phyloP scores from a whole-genome alignment of 2,888 invertebrate genomes.

The Xestoiulus laeticollis region DNA sequence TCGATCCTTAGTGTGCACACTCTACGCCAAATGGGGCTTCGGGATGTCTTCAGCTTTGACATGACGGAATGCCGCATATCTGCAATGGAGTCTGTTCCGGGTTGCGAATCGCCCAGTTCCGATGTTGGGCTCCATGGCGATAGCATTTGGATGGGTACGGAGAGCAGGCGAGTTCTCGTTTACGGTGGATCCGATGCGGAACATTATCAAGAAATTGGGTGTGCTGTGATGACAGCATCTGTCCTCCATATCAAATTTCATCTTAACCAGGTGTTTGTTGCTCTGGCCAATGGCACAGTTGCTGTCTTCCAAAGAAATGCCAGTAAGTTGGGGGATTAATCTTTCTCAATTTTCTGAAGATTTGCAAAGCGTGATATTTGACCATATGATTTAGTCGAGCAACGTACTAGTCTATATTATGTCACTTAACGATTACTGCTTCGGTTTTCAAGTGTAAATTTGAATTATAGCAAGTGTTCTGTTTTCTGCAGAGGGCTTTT shows the following conservation, averaged over 20 bases:
- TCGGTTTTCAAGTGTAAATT: neutral
- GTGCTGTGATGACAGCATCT: constrained; percentile 60
- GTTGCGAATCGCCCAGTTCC: constrained; percentile 61
- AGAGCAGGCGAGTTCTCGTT: constrained; percentile 71
- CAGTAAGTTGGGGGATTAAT: constrained; percentile 58
- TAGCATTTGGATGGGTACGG: constrained; percentile 91
- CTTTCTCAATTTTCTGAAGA: neutral
- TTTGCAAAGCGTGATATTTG: too few relatives aligned
- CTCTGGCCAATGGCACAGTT: constrained; percentile 79
- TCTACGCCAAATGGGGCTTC: constrained; percentile 53
- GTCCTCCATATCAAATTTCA: constrained; percentile 83
- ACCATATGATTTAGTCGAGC: too few relatives aligned
- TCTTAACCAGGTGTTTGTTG: constrained; percentile 89
- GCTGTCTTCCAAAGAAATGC: constrained; percentile 75
- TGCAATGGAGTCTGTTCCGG: constrained; percentile 85
- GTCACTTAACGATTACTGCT: too few relatives aligned
- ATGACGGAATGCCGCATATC: constrained; percentile 78
- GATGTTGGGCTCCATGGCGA: constrained; percentile 60
- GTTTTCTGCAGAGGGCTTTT: constrained; percentile 61
- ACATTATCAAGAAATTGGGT: constrained; percentile 62
- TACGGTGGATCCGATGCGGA: constrained; percentile 55
- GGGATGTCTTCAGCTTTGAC: constrained; percentile 78
- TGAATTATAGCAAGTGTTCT: neutral
- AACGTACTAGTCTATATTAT: too few relatives aligned
- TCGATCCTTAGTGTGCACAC: constrained; percentile 49